A percentile compares a stretch with the other conserved stretches of the same genome.
Evolutionary conservation across 2,113 vertebrate species (phyloP).

Genomic region (Lagenorhynchus albirostris): DNA sequence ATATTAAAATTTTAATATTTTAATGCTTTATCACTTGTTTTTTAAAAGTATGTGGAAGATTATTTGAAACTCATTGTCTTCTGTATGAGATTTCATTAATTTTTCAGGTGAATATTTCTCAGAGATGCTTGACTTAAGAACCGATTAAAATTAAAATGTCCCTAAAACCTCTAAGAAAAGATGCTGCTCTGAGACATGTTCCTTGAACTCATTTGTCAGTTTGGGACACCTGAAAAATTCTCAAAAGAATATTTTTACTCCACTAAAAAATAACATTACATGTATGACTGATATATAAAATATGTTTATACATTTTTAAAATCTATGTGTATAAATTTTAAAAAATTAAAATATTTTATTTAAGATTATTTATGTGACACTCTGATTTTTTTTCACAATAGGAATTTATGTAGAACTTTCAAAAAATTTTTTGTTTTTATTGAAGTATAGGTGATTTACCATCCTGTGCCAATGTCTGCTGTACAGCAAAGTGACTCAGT

Average conservation of each 20-base stretch:
- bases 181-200: conserved; percentile 44
- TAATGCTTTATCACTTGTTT: background rate
- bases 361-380: background rate
- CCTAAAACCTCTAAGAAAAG: conserved; percentile 67
- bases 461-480: too few relatives aligned
- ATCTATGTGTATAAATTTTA: background rate
- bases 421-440: too few relatives aligned
- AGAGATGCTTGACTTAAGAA: conserved; percentile 80
- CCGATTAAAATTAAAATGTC: conserved; percentile 82
- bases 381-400: background rate
- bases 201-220: conserved; percentile 59
- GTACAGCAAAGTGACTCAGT: too few relatives aligned
- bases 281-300: background rate
- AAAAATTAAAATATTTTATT: background rate
- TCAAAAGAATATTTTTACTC: conserved; percentile 65
- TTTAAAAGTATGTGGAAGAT: conserved; percentile 15
- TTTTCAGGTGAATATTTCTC: conserved; percentile 75
- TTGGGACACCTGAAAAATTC: conserved; percentile 67
- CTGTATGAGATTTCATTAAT: conserved; percentile 73
- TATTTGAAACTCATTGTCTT: conserved; percentile 71
- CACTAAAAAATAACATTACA: conserved; percentile 71
- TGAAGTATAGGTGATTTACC: too few relatives aligned
- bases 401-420: background rate
- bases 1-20: background rate
- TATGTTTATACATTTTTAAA: background rate